A percentile compares a stretch with the other conserved stretches of the same genome.
phyloP scores from a whole-genome alignment of 2,888 invertebrate genomes.

The Acanthacorydalis orientalis region DNA sequence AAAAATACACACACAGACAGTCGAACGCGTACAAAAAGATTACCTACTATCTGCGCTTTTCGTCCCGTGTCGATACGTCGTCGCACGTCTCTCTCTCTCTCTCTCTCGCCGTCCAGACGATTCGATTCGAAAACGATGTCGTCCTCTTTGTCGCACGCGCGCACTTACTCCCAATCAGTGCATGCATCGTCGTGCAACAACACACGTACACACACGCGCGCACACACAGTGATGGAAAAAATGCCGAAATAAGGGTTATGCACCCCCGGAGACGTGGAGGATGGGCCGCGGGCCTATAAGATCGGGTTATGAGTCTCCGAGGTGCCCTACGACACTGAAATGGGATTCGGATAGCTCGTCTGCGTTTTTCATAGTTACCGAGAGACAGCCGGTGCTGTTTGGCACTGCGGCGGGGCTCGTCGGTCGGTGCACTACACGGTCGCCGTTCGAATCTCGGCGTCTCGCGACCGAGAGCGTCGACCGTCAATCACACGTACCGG shows the following conservation, averaged over 20 bases:
- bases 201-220: no score
- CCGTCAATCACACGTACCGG: no score
- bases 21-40: background rate
- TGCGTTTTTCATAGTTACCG: conserved; percentile 1
- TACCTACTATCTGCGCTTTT: background rate
- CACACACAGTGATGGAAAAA: no score
- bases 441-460: no score
- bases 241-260: conserved; percentile 25
- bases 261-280: conserved; percentile 22
- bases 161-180: background rate
- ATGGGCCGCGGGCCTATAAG: conserved; percentile 21
- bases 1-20: background rate
- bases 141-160: background rate
- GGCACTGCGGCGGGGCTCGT: no score
- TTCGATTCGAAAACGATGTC: background rate
- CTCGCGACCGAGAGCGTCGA: no score
- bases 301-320: conserved; percentile 41
- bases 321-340: conserved; percentile 24
- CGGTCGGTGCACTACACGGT: no score
- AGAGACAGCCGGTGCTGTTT: no score
- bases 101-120: background rate
- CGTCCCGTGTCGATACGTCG: background rate
- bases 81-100: background rate
- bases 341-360: conserved; percentile 3
- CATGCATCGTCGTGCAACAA: no score